phyloP scores from a whole-genome alignment of 2,888 invertebrate genomes.

The Tethea ocularis region DNA sequence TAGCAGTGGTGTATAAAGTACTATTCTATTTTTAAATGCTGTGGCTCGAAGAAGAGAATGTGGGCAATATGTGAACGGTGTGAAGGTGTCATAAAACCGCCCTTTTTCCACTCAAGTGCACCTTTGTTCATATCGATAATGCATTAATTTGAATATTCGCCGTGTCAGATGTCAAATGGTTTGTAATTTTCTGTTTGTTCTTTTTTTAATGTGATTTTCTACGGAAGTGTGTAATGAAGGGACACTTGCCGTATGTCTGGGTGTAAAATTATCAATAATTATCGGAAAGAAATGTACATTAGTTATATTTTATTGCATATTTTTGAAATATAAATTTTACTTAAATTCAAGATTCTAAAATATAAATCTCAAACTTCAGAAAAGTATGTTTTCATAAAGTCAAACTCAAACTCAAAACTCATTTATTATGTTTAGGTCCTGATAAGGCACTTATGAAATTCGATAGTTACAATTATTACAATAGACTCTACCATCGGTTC shows the following conservation, averaged over 20 bases:
- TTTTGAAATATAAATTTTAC: no score
- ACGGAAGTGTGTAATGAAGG: constrained; percentile 55
- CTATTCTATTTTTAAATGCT: constrained; percentile 35
- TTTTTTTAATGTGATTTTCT: constrained; percentile 61
- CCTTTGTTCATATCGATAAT: constrained; percentile 78
- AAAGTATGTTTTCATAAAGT: no score
- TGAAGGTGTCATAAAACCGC: constrained; percentile 64
- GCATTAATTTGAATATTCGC: constrained; percentile 84
- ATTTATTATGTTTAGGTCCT: no score
- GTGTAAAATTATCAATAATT: constrained; percentile 17
- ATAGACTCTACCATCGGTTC: no score
- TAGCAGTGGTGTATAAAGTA: constrained; percentile 14
- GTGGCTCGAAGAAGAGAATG: constrained; percentile 32
- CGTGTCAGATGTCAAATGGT: constrained; percentile 84
- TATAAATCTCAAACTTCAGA: no score
- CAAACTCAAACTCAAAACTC: no score
- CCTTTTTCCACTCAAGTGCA: constrained; percentile 72
- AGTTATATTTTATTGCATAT: no score
- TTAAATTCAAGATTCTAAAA: no score
- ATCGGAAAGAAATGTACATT: constrained; percentile 19
- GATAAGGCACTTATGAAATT: no score
- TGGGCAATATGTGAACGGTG: constrained; percentile 41
- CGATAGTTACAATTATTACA: no score
- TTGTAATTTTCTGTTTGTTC: constrained; percentile 78
- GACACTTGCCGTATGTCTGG: constrained; percentile 27